Base-by-base conservation (phyloP, 2,113 vertebrate genomes). In the Spea bombifrons region DNA sequence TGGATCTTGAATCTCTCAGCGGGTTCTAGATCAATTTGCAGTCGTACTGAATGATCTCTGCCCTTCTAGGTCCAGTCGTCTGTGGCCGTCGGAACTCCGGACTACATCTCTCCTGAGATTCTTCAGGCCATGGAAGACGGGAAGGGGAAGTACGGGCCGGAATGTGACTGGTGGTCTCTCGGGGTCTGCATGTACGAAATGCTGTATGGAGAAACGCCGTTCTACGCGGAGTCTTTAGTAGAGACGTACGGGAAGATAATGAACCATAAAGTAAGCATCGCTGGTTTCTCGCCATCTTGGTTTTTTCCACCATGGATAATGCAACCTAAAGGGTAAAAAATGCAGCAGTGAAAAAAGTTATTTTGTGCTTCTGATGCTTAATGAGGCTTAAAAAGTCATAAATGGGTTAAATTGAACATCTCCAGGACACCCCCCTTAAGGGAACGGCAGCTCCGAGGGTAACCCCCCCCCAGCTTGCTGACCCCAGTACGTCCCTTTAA, bases 181-280 rank as follows among this genome's bases (percentile, higher is more conserved):
- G 97, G 97, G 5, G 97, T 99, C 85, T 99, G 97, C 90, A 99
- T 99, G 96, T 99, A 99, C 80, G 97, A 99, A 86, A 99, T 99
- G 97, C 95, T 99, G 79, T 99, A 97, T 43, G 97, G 97, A 83
- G 97, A 99, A 90, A 99, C 97, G 1, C 97, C 97, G 17, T 99
- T 99, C 92, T 99, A 99, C 83, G 97, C 97, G 17, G 97, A 99
- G 84, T 99, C 97, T 64, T 90, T 99, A 86, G 97, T 99, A 91
- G 97, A 99, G 89, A 99, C 97, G 16, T 99, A 99, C 8, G 97
- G 96, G 84, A 99, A 99, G 90, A 99, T 99, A 85, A 99, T 99
- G 97, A 99, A 99, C 89, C 97, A 99, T 87, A 98, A 98, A 94
- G 97, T 99, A 89, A 94, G 92, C 92, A 79, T 83, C 57, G 50